Conservation (phyloP, 53 echinoderm and acorn worm genomes). For the Luidia sarsii region DNA sequence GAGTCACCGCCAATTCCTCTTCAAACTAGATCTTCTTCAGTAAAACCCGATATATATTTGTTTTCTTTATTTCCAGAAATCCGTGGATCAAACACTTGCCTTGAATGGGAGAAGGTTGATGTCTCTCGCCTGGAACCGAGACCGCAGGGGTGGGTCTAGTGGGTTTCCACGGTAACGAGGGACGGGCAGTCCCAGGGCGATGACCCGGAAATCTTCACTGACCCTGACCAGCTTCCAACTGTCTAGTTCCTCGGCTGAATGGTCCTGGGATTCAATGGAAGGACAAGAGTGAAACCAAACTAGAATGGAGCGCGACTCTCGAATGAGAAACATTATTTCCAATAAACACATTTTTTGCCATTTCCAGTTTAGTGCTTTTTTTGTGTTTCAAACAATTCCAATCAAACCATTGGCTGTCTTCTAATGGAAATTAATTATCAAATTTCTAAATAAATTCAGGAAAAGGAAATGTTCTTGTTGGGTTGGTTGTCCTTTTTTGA, state of each 20-base stretch:
- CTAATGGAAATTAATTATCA: no score
- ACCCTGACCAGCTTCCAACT: slow-evolving; percentile 89
- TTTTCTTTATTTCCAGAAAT: background rate
- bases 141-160: slow-evolving; percentile 91
- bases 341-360: no score
- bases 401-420: no score
- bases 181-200: slow-evolving; percentile 91
- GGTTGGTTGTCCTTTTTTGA: no score
- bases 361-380: no score
- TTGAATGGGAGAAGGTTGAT: slow-evolving; percentile 88
- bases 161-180: slow-evolving; percentile 98
- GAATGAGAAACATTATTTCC: no score
- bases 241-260: slow-evolving; percentile 85
- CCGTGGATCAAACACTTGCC: slow-evolving; percentile 35
- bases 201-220: slow-evolving; percentile 96
- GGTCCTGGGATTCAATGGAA: slow-evolving; percentile 80
- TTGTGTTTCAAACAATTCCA: no score
- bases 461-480: no score
- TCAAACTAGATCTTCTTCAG: background rate
- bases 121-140: slow-evolving; percentile 96
- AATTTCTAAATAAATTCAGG: no score
- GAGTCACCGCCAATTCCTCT: no score
- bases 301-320: no score
- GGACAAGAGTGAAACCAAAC: no score
- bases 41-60: background rate